Evolutionary conservation across 2,113 vertebrate species (phyloP), one percentile per base, ranked within the genome.

Genomic region (Malurus melanocephalus): DNA sequence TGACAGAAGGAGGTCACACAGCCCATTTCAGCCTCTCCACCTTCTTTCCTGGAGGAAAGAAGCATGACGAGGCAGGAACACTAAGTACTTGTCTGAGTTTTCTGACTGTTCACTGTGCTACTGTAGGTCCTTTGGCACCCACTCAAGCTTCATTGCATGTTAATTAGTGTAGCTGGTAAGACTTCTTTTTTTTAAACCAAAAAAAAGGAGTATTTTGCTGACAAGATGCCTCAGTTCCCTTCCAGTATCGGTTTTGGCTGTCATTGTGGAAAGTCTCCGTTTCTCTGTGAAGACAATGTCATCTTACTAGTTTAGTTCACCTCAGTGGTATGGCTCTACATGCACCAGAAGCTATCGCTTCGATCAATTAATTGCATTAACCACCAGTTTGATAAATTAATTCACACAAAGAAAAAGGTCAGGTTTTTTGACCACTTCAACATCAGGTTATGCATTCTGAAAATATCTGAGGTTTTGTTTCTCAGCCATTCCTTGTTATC

Each of bases 1-100:
- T 96, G 94, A 96, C 92, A 95, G 94, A 93, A 94, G 76, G 92
- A 95, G 94, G 94, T 95, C 95, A 93, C 68, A 64, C 61, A 94
- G 93, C 92, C 91, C 88, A 80, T 93, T 96, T 82, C 92, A 94
- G 94, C 60, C 85, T 78, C 67, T 95, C 93, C 80, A 94, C 86
- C 91, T 94, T 94, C 86, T 89, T 94, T 94, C 60, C 43, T 85
- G 82, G 73, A 71, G 84, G 88, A 93, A 95, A 95, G 93, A 72
- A 88, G 89, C 92, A 88, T 91, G 93, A 93, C 24, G 9, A 91
- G 74, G 90, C 92, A 94, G 71, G 94, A 96, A 95, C 93, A 94
- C 92, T 96, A 93, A 91, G 94, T 93, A 93, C 93, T 95, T 96
- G 93, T 96, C 69, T 90, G 92, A 93, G 90, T 93, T 93, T 92